Base-by-base conservation (phyloP, 2,888 invertebrate species). In the Calameuta idolon region DNA sequence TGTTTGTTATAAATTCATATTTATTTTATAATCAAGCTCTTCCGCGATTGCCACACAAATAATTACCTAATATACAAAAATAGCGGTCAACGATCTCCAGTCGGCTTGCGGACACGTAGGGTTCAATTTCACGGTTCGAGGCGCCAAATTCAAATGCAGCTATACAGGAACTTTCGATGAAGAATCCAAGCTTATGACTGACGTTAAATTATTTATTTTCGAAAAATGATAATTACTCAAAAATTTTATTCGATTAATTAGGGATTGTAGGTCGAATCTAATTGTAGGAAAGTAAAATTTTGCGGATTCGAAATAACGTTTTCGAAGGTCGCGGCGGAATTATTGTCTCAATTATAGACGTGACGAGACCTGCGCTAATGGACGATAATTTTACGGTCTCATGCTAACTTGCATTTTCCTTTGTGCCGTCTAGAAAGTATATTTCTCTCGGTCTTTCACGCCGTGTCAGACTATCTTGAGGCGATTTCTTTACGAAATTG, bases 401-500 rank as follows among this genome's bases (percentile, higher is more conserved):
- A 2, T 55, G 75, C 81, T 75, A 80, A 85, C 83, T 83, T 83
- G 85, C 83, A 83, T 83, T 85, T 86, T 84, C 82, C 81, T 85
- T 81, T 77, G 79, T 79, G 55, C 74, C 69, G 73, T 33, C 77
- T 83, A 85, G 85, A 87, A 87, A 87, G 86, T 84, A 80, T 83
- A 81, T 79, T 83, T 81, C 79, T 80, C 82, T 73, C 34, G 77
- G 76, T 83, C 79, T 83, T 81, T 80, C 83, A 79, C 77, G 77
- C 81, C 80, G 69, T 75, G 75, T 74, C 34, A 30, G 35, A 77
- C 75, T 77, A 35, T 75, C 75, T 40, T 12, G 11, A 74, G 69
- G 74, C 68, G 76, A 80, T 81, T 85, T 80, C 84, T 80, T 80
- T 33, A 73, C 73, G 55, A 80, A 75, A 80, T 77, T 81, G 69